Base-by-base conservation (phyloP, 1,140 invertebrate species). In the Octopus sinensis region DNA sequence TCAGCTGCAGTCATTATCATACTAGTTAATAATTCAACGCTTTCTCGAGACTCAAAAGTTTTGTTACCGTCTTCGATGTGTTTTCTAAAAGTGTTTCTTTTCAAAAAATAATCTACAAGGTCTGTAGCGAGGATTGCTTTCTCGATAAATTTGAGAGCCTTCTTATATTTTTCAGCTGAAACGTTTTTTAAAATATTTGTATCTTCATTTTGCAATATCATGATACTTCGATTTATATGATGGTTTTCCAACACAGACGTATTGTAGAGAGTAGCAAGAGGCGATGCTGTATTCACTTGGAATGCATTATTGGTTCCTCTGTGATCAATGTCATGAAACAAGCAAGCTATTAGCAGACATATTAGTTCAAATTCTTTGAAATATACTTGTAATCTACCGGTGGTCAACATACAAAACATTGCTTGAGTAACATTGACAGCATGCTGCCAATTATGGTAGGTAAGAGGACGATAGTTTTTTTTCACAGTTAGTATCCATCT, bases 381-480 rank as follows among this genome's bases (percentile, higher is more conserved):
- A 6, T 9, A 30, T 13, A 51, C 30, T 23, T 12, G 30, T 13
- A 80, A 30, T 6, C 54, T 52, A 4, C 79, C 79, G 0, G 77
- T 79, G 56, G 12, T 95, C 6, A 97, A 91, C 93, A 98, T 96
- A 1, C 96, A 95, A 87, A 97, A 98, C 97, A 98, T 98, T 0
- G 96, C 97, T 88, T 98, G 96, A 0, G 96, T 95, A 0, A 98
- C 97, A 90, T 98, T 98, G 4, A 98, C 92, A 0, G 96, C 97
- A 90, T 98, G 97, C 78, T 96, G 92, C 97, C 97, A 98, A 88
- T 98, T 98, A 90, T 98, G 97, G 88, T 98, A 98, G 87, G 97
- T 97, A 0, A 98, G 96, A 4, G 96, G 96, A 12, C 97, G 93
- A 89, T 97, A 97, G 89, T 98, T 98, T 89, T 73, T 73, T 23